Percentiles rank a stretch among this genome's conserved stretches.
Evolutionary conservation across 2,113 vertebrate species (phyloP).

Genomic region (Tonatia bakeri): DNA sequence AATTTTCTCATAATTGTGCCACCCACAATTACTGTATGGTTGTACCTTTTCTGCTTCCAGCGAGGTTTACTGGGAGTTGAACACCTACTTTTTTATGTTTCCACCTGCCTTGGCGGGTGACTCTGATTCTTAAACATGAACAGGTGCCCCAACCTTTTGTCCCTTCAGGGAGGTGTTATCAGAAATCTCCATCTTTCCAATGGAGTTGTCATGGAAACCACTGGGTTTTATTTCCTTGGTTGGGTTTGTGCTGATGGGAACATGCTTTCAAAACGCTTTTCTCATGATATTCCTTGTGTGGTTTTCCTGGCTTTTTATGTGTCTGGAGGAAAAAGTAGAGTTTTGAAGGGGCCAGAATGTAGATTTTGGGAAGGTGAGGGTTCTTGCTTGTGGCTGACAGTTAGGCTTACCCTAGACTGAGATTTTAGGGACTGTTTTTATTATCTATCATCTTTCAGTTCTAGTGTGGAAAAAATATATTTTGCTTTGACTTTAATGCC

Average conservation of each 20-base stretch:
- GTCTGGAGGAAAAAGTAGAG: background rate
- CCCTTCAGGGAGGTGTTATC: slow-evolving; percentile 35
- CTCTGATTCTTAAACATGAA: slow-evolving; percentile 62
- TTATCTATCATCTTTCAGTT: background rate
- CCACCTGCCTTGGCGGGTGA: slow-evolving; percentile 69
- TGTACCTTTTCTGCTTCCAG: slow-evolving; percentile 37
- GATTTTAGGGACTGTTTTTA: background rate
- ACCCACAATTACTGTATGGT: slow-evolving; percentile 36
- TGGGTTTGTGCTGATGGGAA: slow-evolving; percentile 6
- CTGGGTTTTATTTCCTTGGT: slow-evolving; percentile 38
- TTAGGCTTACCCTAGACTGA: background rate
- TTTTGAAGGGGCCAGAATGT: background rate
- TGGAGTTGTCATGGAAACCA: background rate
- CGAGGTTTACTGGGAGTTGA: slow-evolving; percentile 54
- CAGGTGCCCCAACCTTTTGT: slow-evolving; percentile 71
- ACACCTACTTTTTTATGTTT: slow-evolving; percentile 61
- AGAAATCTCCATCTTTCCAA: slow-evolving; percentile 38
- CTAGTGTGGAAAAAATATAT: background rate
- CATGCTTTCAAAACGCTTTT: background rate
- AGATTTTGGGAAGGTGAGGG: background rate
- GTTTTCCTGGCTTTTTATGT: background rate
- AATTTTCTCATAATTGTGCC: slow-evolving; percentile 62
- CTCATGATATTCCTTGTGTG: background rate
- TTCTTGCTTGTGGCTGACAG: background rate
- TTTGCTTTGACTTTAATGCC: slow-evolving; percentile 31